Base-by-base conservation (phyloP, 1,140 invertebrate species). In the Lysiphlebus fabarum region DNA sequence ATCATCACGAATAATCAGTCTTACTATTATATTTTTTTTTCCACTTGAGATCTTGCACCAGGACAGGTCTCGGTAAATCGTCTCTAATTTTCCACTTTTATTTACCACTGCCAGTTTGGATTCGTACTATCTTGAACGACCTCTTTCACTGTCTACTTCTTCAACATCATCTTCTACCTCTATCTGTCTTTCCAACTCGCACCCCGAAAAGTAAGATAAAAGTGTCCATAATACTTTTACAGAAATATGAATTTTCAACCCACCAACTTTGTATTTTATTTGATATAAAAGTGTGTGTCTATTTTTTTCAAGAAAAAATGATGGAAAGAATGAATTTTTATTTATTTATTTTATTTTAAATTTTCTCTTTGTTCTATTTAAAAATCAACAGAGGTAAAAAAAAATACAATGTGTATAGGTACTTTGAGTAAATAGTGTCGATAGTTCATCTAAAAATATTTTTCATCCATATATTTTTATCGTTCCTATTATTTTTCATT, bases 221-320 rank as follows among this genome's bases (percentile, higher is more conserved):
- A 55, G 58, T 60, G 58, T 53, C 53, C 53, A 53, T 55, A 55
- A 60, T 60, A 60, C 58, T 60, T 60, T 60, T 53, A 55, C 58
- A 60, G 53, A 60, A 49, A 55, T 53, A 60, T 60, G 58, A 55
- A 60, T 60, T 60, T 33, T 55, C 53, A 33, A 44, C 17, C 17
- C 4, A 26, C 17, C 58, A 37, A 60, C 51, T 60, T 26, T 53
- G 53, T 60, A 60, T 60, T 60, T 60, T 53, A 55, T 60, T 49
- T 53, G 58, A 60, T 60, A 53, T 55, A 60, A 55, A 60, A 60
- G 53, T 41, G 58, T 55, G 53, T 60, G 55, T 60, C 2, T n/a
- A n/a, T n/a, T 56, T 47, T 26, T 26, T 26, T 26, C 2, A 26
- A 26, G 17, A 26, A 26, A 26, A 26, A 26, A 26, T 26, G 17